Base-by-base conservation (phyloP, 2,113 vertebrate genomes). In the Pithys albifrons region DNA sequence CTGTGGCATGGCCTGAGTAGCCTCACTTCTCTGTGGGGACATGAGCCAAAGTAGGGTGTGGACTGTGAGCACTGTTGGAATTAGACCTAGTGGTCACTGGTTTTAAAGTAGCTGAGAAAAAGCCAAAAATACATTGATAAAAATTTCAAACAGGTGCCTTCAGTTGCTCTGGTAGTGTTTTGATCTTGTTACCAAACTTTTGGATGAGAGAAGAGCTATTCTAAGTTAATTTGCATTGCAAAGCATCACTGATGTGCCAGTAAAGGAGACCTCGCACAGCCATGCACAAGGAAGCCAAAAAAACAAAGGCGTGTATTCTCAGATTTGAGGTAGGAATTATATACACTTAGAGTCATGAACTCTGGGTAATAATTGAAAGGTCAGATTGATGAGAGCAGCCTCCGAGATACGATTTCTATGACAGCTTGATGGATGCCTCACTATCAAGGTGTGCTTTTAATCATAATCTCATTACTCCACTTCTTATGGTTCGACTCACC, bases 401-500 rank as follows among this genome's bases (percentile, higher is more conserved):
- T 95, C 89, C 35, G 65, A 97, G 96, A 98, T 97, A 96, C 97
- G 97, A 97, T 98, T 97, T 97, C 93, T 93, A 91, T 98, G 98
- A 98, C 98, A 98, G 97, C 81, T 97, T 98, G 98, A 98, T 98
- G 98, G 97, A 98, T 98, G 96, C 95, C 92, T 91, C 92, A 96
- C 96, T 97, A 98, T 98, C 95, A 97, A 97, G 97, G 97, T 98
- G 95, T 97, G 97, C 96, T 98, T 98, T 98, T 98, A 98, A 98
- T 98, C 97, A 98, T 98, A 97, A 98, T 97, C 96, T 98, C 97
- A 98, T 98, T 98, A 98, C 97, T 97, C 97, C 89, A 96, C 92
- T 97, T 98, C 97, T 98, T 97, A 96, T 98, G 96, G 97, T 95
- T 95, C 95, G 76, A 93, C 94, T 98, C 96, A 97, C 97, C 97